Evolutionary conservation across 2,888 invertebrate species (phyloP).

Genomic region (Cephus pulcher): DNA sequence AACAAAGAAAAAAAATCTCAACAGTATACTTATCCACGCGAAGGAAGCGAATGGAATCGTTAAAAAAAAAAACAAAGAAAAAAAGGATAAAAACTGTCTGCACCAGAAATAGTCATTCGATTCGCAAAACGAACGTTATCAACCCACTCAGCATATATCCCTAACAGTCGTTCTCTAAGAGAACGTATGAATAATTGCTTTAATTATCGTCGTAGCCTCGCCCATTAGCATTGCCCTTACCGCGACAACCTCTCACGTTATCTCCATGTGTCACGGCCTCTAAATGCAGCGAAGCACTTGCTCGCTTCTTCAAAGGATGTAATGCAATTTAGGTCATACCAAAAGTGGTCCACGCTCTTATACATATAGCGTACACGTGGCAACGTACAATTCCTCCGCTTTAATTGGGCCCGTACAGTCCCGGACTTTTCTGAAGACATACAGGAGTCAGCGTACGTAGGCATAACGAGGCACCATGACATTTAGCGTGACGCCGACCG

Average conservation of each 20-base stretch:
- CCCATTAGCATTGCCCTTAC: neutral
- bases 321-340: neutral
- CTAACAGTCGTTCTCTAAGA: neutral
- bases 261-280: neutral
- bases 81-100: neutral
- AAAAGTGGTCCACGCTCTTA: neutral
- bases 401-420: neutral
- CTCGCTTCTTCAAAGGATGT: neutral
- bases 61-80: neutral
- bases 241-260: neutral
- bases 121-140: neutral
- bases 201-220: neutral
- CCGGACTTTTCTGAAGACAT: neutral
- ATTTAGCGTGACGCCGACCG: slow-evolving; percentile 30
- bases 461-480: neutral
- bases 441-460: neutral
- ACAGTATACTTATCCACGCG: neutral
- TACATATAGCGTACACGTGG: neutral
- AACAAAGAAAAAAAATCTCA: neutral
- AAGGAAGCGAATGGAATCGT: neutral
- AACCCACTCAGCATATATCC: neutral
- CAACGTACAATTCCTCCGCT: neutral
- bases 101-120: neutral
- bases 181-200: neutral
- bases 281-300: neutral